Evolutionary conservation across 2,797 vertebrate genomes (phyloP).

Genomic region (Dermochelys coriacea): DNA sequence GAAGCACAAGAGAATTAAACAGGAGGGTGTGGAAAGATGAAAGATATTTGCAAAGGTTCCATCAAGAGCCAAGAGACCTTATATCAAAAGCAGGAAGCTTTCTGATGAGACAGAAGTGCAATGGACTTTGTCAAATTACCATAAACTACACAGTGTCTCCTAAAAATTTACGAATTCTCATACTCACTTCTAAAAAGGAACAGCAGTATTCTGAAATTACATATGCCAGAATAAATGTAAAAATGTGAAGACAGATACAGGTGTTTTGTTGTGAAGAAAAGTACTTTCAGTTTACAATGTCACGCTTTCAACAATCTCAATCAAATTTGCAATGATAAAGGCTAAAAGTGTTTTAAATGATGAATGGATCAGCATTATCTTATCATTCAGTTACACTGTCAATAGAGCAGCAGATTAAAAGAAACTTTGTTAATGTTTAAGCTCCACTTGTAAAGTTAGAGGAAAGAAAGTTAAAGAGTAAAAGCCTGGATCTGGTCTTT

Average conservation of each 20-base stretch:
- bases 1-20: neutral
- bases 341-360: slow-evolving; percentile 3
- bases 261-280: neutral
- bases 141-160: neutral
- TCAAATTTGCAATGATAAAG: neutral
- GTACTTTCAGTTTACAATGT: neutral
- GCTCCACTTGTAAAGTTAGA: neutral
- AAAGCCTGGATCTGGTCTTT: neutral
- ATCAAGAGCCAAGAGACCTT: neutral
- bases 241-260: neutral
- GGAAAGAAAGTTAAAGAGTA: neutral
- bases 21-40: neutral
- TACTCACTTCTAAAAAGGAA: neutral
- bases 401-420: neutral
- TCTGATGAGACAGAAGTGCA: too few relatives aligned
- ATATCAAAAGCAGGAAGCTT: neutral
- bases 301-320: neutral
- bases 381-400: slow-evolving; percentile 3
- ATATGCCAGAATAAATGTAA: neutral
- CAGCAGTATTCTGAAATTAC: neutral
- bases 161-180: neutral
- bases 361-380: neutral
- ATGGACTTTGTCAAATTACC: neutral
- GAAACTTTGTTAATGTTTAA: neutral
- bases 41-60: neutral